Conservation (phyloP, 30 jellyfish, hydroid and myxozoan genomes). For the Morbakka virulenta region DNA sequence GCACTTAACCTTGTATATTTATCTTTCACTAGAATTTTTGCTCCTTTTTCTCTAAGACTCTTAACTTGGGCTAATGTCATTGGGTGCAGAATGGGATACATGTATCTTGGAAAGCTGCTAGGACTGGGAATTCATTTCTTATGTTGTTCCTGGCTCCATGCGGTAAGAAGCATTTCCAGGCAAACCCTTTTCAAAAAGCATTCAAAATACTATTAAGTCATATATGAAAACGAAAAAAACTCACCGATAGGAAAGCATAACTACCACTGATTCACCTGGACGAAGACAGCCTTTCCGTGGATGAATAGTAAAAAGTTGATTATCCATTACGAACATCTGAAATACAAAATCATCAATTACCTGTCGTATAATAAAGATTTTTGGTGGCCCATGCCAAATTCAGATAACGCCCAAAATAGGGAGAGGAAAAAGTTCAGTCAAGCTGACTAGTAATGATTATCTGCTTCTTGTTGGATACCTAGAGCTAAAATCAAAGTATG, state of each 20-base stretch:
- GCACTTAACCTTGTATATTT: no score
- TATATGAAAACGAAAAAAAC: no score
- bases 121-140: no score
- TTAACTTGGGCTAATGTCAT: no score
- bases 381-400: neutral
- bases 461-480: neutral
- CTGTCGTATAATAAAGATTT: neutral
- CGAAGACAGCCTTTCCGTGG: constrained; percentile 64
- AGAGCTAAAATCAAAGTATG: neutral
- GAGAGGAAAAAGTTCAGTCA: neutral
- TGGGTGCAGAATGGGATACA: no score
- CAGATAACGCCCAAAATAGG: neutral
- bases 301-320: constrained; percentile 55
- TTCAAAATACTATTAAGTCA: no score
- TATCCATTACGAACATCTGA: constrained; percentile 84
- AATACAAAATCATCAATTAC: neutral
- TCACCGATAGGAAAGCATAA: constrained; percentile 68
- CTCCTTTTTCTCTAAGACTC: no score
- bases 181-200: no score
- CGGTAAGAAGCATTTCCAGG: no score
- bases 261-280: constrained; percentile 61
- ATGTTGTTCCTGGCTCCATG: no score
- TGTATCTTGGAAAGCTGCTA: no score
- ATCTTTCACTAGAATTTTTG: no score
- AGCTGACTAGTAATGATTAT: neutral